Percentiles rank a stretch among this genome's conserved stretches.
Conservation (phyloP, 2,888 invertebrate genomes). For the Nyleta sp. region DNA sequence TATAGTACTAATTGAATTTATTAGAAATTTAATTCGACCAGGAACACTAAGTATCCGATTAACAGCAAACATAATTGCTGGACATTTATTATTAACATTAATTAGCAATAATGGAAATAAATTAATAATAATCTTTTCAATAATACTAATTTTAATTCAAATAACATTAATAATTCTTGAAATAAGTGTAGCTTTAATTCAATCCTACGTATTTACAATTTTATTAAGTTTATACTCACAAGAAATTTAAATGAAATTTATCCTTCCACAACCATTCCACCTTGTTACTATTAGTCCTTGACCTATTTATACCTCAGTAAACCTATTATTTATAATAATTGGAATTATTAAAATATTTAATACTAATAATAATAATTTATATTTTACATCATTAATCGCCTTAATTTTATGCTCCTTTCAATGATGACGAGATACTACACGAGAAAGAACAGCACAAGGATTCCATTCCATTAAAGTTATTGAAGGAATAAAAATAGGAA, state of each 20-base stretch:
- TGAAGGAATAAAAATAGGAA: slow-evolving; percentile 86
- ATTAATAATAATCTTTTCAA: slow-evolving; percentile 73
- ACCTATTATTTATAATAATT: slow-evolving; percentile 84
- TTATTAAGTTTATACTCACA: slow-evolving; percentile 87
- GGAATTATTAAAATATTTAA: slow-evolving; percentile 86
- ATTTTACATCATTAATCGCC: slow-evolving; percentile 77
- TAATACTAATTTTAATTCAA: slow-evolving; percentile 81
- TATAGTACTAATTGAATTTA: slow-evolving; percentile 89
- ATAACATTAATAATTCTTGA: slow-evolving; percentile 84
- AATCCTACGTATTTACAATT: slow-evolving; percentile 87
- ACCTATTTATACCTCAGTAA: slow-evolving; percentile 85
- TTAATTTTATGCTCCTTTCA: slow-evolving; percentile 84
- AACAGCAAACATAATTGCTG: slow-evolving; percentile 91
- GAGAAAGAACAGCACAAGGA: slow-evolving; percentile 88
- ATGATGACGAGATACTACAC: slow-evolving; percentile 88
- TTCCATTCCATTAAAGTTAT: slow-evolving; percentile 85
- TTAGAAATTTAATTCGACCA: slow-evolving; percentile 89
- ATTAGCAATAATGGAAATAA: slow-evolving; percentile 83
- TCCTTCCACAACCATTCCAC: slow-evolving; percentile 82
- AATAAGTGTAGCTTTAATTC: slow-evolving; percentile 86
- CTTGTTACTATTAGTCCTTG: slow-evolving; percentile 87
- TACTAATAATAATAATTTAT: slow-evolving; percentile 80
- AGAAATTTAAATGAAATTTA: slow-evolving; percentile 84
- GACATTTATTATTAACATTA: slow-evolving; percentile 87
- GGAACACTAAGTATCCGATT: slow-evolving; percentile 88